phyloP scores from a whole-genome alignment of 2,797 vertebrate species.

The Falco concolor region DNA sequence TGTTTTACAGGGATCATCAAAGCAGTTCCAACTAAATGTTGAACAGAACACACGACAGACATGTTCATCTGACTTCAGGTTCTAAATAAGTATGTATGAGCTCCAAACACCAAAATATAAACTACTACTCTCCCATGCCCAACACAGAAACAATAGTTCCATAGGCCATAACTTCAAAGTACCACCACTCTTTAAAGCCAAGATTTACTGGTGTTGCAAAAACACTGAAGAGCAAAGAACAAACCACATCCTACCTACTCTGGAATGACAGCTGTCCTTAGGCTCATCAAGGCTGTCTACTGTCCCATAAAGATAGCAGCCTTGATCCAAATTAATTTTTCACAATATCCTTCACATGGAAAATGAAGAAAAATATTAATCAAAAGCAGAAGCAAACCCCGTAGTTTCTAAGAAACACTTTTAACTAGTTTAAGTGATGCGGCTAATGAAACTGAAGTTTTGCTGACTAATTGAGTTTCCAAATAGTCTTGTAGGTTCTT shows the following conservation, averaged over 20 bases:
- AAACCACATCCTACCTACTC: not conserved
- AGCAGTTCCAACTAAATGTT: not conserved
- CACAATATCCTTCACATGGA: not conserved
- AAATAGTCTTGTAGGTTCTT: not conserved
- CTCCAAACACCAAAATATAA: not conserved
- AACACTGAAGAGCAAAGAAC: not conserved
- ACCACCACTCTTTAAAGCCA: not conserved
- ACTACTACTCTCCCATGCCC: not conserved
- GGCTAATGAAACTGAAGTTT: not conserved
- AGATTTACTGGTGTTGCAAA: not conserved
- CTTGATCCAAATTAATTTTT: not conserved
- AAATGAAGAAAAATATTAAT: not conserved
- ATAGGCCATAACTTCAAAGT: not conserved
- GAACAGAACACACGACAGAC: not conserved
- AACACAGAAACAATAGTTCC: not conserved
- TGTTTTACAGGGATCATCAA: not conserved
- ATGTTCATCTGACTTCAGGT: not conserved
- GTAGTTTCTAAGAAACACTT: not conserved
- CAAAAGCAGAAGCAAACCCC: not conserved
- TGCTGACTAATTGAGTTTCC: not conserved
- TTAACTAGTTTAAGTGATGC: not conserved
- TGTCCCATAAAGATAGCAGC: not conserved
- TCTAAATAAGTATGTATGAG: not conserved
- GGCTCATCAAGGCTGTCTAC: not conserved
- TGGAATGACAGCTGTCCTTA: not conserved